These are phyloP conservation scores for Eurytemora carolleeae DNA, from an alignment of 1,140 invertebrate genomes.

Conservation along the genomic window DNA sequence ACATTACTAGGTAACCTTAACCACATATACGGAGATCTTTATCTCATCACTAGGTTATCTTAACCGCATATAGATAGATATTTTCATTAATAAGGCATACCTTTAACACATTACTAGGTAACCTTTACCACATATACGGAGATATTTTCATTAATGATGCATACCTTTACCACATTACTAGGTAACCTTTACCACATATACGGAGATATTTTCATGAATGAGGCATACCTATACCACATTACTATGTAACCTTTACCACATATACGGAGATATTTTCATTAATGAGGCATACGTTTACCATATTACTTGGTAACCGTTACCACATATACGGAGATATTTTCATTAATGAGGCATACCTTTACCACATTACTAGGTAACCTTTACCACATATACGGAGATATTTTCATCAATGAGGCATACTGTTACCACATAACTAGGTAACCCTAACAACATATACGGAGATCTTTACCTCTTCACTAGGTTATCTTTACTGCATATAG, in stretches of 20 bases:
- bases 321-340: constrained; percentile 65
- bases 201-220: constrained; percentile 67
- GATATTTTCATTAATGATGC: no score
- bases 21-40: no score
- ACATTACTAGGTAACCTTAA: no score
- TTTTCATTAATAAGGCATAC: no score
- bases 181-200: constrained; percentile 58
- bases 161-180: no score
- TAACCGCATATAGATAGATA: no score
- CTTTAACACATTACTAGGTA: no score
- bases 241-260: constrained; percentile 37
- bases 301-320: constrained; percentile 42
- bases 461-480: no score
- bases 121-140: no score
- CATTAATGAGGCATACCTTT: constrained; percentile 75
- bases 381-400: constrained; percentile 60
- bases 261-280: constrained; percentile 74
- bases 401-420: constrained; percentile 76
- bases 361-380: constrained; percentile 52
- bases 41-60: no score
- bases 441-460: no score
- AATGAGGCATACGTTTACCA: constrained; percentile 89
- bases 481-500: no score
- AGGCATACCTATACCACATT: constrained; percentile 85
- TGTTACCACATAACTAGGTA: constrained; percentile 59